Evolutionary conservation across 2,888 invertebrate genomes (phyloP).

Genomic region (Ochropacha duplaris): DNA sequence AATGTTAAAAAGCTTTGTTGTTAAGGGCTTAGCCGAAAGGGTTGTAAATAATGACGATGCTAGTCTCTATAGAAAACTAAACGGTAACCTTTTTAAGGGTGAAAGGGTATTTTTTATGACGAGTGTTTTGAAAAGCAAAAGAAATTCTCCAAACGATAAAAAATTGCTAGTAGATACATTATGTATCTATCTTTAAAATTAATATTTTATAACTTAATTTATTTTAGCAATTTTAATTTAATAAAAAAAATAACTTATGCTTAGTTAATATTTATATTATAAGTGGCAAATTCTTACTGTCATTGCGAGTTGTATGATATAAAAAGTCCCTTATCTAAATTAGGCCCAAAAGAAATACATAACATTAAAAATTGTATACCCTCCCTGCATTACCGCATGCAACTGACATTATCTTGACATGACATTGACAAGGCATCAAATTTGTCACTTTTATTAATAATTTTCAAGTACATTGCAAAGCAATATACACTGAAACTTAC

Average conservation of each 20-base stretch:
- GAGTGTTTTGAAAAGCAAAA: background rate
- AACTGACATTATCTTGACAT: conserved; percentile 37
- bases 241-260: too few species aligned
- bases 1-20: conserved; percentile 81
- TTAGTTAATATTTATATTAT: too few species aligned
- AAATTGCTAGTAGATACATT: too few species aligned
- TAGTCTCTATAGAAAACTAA: conserved; percentile 75
- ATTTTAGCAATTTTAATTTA: too few species aligned
- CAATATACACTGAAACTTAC: background rate
- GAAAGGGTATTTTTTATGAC: conserved; percentile 21
- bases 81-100: conserved; percentile 52
- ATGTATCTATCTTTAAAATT: too few species aligned
- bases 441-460: conserved; percentile 15
- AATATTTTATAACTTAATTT: too few species aligned
- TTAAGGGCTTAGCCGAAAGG: conserved; percentile 76
- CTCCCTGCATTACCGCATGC: conserved; percentile 18
- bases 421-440: conserved; percentile 33
- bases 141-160: too few species aligned
- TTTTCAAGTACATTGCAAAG: background rate
- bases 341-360: background rate
- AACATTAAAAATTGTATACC: conserved; percentile 11
- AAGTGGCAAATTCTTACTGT: background rate
- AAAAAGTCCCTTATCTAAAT: conserved; percentile 14
- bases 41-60: conserved; percentile 82
- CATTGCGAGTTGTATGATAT: conserved; percentile 24